Conservation (phyloP, 1,140 invertebrate species). For the Macrocentrus cingulum region DNA sequence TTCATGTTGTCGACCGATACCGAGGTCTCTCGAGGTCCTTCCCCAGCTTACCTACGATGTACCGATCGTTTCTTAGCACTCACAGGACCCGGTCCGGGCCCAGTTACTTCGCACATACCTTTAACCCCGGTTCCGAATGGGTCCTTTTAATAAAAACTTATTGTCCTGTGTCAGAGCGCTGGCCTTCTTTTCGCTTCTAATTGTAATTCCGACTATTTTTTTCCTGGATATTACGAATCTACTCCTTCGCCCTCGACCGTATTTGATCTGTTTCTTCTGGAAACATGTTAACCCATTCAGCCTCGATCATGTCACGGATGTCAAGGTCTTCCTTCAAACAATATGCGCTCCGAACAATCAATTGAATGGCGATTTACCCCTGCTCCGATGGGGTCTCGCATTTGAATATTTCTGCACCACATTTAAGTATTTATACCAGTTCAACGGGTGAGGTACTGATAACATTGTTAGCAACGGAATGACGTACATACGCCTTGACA, state of each 20-base stretch:
- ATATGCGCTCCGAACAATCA: not conserved
- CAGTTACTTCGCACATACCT: constrained; percentile 18
- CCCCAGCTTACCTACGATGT: constrained; percentile 26
- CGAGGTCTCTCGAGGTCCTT: constrained; percentile 16
- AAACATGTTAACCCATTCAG: not conserved
- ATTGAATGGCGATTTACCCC: not conserved
- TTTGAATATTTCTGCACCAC: not conserved
- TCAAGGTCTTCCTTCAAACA: too few species aligned
- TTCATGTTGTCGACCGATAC: constrained; percentile 30
- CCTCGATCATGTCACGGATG: too few species aligned
- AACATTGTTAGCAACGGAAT: not conserved
- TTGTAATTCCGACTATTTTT: constrained; percentile 40
- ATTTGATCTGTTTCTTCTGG: not conserved
- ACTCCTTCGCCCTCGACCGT: too few species aligned
- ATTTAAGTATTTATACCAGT: not conserved
- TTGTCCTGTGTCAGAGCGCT: constrained; percentile 28
- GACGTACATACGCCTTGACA: constrained; percentile 63
- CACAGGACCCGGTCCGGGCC: constrained; percentile 24
- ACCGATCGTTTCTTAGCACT: constrained; percentile 23
- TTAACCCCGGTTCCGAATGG: constrained; percentile 25
- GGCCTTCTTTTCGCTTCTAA: constrained; percentile 27
- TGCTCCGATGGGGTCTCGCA: not conserved
- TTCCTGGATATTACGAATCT: constrained; percentile 21
- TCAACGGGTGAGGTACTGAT: not conserved
- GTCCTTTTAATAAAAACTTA: constrained; percentile 29